Percentiles rank a stretch among this genome's conserved stretches.
phyloP scores from a whole-genome alignment of 1,140 invertebrate genomes.

The Eufriesea mexicana region DNA sequence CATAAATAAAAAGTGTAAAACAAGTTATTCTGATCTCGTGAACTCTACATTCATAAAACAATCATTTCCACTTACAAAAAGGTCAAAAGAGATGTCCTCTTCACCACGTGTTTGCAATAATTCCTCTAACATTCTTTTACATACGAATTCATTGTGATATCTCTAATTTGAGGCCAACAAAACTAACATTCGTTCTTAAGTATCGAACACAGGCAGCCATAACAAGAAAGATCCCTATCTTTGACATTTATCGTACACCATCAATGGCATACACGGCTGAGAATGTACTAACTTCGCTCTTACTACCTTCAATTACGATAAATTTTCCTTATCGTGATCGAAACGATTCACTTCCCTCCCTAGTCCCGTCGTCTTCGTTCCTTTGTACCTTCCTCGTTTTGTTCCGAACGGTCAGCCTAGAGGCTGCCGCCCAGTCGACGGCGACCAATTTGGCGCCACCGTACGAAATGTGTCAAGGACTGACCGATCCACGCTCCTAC shows the following conservation, averaged over 20 bases:
- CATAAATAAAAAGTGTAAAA: no score
- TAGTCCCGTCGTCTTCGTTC: constrained; percentile 47
- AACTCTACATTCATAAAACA: no score
- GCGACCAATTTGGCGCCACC: constrained; percentile 78
- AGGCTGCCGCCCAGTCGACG: constrained; percentile 61
- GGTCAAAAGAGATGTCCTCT: no score
- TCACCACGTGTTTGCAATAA: no score
- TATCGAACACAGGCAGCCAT: no score
- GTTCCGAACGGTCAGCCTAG: constrained; percentile 64
- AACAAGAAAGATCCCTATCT: no score
- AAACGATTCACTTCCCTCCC: constrained; percentile 34
- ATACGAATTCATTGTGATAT: no score
- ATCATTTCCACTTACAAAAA: no score
- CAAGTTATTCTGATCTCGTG: no score
- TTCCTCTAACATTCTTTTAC: no score
- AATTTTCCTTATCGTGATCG: not conserved
- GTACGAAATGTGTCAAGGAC: constrained; percentile 80
- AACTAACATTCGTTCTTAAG: no score
- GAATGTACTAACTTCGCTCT: not conserved
- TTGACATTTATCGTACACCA: not conserved
- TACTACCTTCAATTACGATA: not conserved
- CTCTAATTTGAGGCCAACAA: no score
- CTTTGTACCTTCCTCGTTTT: constrained; percentile 37
- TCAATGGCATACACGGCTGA: not conserved
- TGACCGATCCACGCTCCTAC: constrained; percentile 58